phyloP scores from a whole-genome alignment of 2,797 vertebrate genomes.

The Coilia nasus region DNA sequence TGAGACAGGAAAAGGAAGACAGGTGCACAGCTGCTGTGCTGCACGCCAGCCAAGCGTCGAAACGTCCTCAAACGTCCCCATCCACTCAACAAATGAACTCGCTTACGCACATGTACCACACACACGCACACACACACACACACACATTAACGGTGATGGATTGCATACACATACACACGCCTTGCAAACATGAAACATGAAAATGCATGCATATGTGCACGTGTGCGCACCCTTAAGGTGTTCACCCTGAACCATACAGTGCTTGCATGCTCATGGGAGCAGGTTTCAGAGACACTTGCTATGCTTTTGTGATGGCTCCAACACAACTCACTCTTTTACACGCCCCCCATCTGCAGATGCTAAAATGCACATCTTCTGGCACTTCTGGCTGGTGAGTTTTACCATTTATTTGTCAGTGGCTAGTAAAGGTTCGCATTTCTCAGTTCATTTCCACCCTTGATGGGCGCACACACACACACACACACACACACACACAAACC shows the following conservation, averaged over 20 bases:
- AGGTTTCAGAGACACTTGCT: too few relatives aligned
- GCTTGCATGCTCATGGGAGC: too few relatives aligned
- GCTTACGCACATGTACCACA: not conserved
- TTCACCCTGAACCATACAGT: too few relatives aligned
- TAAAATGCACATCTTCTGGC: too few relatives aligned
- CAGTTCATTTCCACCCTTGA: too few relatives aligned
- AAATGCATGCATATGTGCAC: too few relatives aligned
- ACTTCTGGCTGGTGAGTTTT: too few relatives aligned
- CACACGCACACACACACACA: not conserved
- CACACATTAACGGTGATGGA: not conserved
- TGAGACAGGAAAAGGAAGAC: constrained; percentile 74
- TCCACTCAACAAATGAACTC: not conserved
- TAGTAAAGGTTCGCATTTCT: too few relatives aligned
- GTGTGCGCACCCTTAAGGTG: too few relatives aligned
- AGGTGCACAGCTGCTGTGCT: constrained; percentile 68
- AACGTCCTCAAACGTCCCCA: not conserved
- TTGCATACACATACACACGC: not conserved
- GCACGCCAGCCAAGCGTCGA: constrained; percentile 53
- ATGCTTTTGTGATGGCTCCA: too few relatives aligned
- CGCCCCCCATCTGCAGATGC: too few relatives aligned
- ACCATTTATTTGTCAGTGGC: too few relatives aligned
- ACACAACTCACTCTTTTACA: not conserved
- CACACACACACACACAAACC: constrained; percentile 2
- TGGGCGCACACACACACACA: not conserved
- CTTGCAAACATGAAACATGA: not conserved